phyloP scores from a whole-genome alignment of 2,888 invertebrate genomes.

The Drosophila eohydei region DNA sequence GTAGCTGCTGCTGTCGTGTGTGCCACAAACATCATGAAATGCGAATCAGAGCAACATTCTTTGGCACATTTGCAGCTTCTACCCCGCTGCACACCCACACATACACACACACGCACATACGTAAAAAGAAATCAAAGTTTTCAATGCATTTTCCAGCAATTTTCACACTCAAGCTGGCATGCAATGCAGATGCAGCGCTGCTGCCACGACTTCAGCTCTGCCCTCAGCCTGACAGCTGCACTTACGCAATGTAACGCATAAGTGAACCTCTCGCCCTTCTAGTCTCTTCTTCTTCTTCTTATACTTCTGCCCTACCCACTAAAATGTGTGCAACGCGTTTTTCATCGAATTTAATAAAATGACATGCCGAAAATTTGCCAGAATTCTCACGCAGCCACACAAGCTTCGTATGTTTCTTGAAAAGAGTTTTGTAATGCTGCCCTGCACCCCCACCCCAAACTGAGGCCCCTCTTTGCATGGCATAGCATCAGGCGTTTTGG shows the following conservation, averaged over 20 bases:
- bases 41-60: slow-evolving; percentile 4
- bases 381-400: background rate
- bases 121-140: slow-evolving; percentile 50
- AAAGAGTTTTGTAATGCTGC: slow-evolving; percentile 9
- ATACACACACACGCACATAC: background rate
- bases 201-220: background rate
- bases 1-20: slow-evolving; percentile 1
- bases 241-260: slow-evolving; percentile 76
- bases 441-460: too few species aligned
- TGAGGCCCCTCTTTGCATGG: background rate
- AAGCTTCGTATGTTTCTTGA: slow-evolving; percentile 5
- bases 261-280: slow-evolving; percentile 33
- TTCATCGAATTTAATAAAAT: slow-evolving; percentile 59
- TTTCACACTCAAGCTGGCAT: slow-evolving; percentile 75
- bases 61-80: background rate
- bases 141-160: slow-evolving; percentile 70
- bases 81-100: background rate
- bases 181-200: slow-evolving; percentile 46
- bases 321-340: slow-evolving; percentile 42
- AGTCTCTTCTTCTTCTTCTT: background rate
- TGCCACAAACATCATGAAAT: slow-evolving; percentile 13
- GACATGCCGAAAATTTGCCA: slow-evolving; percentile 43
- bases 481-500: slow-evolving; percentile 12
- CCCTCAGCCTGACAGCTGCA: slow-evolving; percentile 69
- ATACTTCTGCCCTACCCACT: background rate